phyloP scores from a whole-genome alignment of 2,888 invertebrate species.

The Amphimallon solstitiale region DNA sequence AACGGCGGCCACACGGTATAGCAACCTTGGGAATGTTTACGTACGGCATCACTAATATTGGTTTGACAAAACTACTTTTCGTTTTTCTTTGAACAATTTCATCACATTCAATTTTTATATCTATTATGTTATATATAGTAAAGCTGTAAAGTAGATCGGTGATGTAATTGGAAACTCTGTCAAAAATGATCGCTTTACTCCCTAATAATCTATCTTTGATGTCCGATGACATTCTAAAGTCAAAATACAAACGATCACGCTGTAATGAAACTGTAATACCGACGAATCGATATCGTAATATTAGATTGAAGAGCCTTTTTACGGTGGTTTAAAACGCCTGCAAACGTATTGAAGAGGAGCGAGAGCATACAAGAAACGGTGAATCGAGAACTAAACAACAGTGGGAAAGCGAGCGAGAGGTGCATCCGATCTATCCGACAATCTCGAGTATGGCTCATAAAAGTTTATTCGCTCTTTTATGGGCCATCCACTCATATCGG shows the following conservation, averaged over 20 bases:
- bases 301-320: slow-evolving; percentile 28
- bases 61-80: too few relatives aligned
- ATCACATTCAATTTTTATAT: too few relatives aligned
- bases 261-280: slow-evolving; percentile 32
- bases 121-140: background rate
- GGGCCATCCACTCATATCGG: slow-evolving; percentile 59
- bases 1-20: too few relatives aligned
- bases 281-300: slow-evolving; percentile 32
- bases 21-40: too few relatives aligned
- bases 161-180: background rate
- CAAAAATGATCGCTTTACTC: background rate
- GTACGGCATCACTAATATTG: too few relatives aligned
- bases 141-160: background rate
- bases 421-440: slow-evolving; percentile 38
- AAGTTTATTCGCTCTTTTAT: slow-evolving; percentile 60
- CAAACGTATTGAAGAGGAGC: slow-evolving; percentile 32
- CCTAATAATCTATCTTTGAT: slow-evolving; percentile 14
- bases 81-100: too few relatives aligned
- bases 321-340: slow-evolving; percentile 36
- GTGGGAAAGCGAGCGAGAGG: slow-evolving; percentile 33
- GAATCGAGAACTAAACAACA: slow-evolving; percentile 18
- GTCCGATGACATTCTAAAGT: slow-evolving; percentile 29
- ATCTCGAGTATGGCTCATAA: slow-evolving; percentile 53
- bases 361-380: slow-evolving; percentile 17
- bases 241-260: slow-evolving; percentile 24